A percentile compares a stretch with the other conserved stretches of the same genome.
Evolutionary conservation across 2,113 vertebrate genomes (phyloP).

Genomic region (Pygoscelis antarcticus): DNA sequence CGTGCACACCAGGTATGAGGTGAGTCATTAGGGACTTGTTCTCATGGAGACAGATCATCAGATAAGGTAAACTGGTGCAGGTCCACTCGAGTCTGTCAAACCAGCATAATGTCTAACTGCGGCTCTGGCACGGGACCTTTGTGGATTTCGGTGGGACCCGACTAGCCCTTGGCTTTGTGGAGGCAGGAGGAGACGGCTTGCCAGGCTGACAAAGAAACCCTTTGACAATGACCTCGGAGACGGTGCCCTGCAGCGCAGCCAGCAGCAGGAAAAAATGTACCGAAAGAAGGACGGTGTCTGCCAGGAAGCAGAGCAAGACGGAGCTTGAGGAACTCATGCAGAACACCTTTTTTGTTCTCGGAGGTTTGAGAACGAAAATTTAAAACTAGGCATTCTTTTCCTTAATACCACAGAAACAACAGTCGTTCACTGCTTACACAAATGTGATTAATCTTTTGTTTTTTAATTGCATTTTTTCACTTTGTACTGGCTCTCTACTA

Average conservation of each 20-base stretch:
- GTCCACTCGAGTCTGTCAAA: background rate
- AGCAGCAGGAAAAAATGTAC: background rate
- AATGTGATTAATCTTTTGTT: background rate
- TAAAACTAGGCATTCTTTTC: background rate
- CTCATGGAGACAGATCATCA: background rate
- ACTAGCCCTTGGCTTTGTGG: background rate
- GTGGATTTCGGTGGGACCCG: background rate
- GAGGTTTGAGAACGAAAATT: background rate
- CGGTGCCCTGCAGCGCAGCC: background rate
- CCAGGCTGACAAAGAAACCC: background rate
- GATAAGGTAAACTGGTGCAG: background rate
- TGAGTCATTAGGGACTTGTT: background rate
- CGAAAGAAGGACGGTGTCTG: background rate
- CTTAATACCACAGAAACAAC: background rate
- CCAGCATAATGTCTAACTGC: background rate
- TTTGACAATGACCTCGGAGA: background rate
- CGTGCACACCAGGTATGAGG: background rate
- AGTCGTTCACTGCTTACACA: background rate
- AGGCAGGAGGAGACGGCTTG: background rate
- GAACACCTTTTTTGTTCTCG: background rate
- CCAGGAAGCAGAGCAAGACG: background rate
- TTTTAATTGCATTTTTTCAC: background rate
- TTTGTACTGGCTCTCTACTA: background rate
- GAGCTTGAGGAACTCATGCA: background rate
- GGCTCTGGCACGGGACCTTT: background rate